Percentiles rank a stretch among this genome's conserved stretches.
Evolutionary conservation across 2,797 vertebrate genomes (phyloP).

Genomic region (Gouania willdenowi): DNA sequence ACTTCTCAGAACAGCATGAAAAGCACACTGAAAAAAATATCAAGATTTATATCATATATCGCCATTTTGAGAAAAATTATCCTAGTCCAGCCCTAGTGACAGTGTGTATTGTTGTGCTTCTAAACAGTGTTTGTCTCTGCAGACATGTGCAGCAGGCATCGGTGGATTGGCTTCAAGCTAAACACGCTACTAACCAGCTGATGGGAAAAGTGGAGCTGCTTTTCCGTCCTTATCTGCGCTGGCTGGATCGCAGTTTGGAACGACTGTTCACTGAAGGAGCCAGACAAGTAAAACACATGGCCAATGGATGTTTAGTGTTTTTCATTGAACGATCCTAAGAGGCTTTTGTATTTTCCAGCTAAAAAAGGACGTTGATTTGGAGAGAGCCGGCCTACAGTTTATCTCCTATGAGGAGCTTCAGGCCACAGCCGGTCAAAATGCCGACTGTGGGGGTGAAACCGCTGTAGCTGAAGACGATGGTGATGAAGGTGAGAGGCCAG

Average conservation of each 20-base stretch:
- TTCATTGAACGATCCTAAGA: neutral
- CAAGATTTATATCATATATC: too few species aligned
- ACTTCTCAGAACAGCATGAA: too few species aligned
- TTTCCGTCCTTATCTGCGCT: constrained; percentile 79
- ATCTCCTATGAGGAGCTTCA: constrained; percentile 79
- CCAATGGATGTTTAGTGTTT: neutral
- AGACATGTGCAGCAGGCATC: constrained; percentile 75
- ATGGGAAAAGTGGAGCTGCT: constrained; percentile 80
- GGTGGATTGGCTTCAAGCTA: constrained; percentile 78
- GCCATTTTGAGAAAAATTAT: too few species aligned
- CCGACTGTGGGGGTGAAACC: neutral
- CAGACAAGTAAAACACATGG: constrained; percentile 64
- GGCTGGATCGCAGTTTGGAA: constrained; percentile 84
- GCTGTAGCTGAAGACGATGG: neutral
- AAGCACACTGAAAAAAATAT: too few species aligned
- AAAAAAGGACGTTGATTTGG: constrained; percentile 78
- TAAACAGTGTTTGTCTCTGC: constrained; percentile 6
- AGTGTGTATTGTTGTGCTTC: too few species aligned
- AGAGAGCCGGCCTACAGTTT: constrained; percentile 79
- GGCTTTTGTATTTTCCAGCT: constrained; percentile 51
- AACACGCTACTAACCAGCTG: constrained; percentile 80
- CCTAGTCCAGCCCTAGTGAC: too few species aligned
- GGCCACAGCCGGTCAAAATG: constrained; percentile 56
- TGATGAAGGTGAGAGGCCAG: neutral
- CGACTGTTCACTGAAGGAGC: constrained; percentile 81